Evolutionary conservation across 2,113 vertebrate genomes (phyloP).

Genomic region (Actinemys pallida): DNA sequence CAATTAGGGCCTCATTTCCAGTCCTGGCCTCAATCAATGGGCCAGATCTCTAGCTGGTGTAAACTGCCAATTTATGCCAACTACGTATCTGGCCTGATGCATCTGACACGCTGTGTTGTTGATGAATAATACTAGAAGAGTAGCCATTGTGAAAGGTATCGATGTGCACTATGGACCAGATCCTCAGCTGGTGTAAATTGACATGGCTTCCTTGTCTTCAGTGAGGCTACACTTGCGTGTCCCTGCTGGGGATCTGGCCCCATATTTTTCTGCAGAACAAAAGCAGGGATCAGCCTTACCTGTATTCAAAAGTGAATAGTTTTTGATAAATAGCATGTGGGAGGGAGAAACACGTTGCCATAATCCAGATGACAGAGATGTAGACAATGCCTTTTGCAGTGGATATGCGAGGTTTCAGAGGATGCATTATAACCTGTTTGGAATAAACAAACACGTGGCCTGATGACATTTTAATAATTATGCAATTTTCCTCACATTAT

Average conservation of each 20-base stretch:
- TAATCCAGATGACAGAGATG: constrained; percentile 89
- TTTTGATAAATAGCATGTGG: constrained; percentile 97
- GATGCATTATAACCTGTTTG: constrained; percentile 92
- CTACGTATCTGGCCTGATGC: background rate
- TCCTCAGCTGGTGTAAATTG: background rate
- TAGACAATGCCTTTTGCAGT: constrained; percentile 83
- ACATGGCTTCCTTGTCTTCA: background rate
- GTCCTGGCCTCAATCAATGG: background rate
- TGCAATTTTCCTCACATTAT: rapidly evolving
- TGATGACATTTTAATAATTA: background rate
- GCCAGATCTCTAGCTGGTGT: rapidly evolving
- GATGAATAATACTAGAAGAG: background rate
- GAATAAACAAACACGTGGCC: background rate
- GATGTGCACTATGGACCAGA: background rate
- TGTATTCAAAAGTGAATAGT: constrained; percentile 90
- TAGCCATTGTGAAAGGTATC: background rate
- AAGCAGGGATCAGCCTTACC: constrained; percentile 71
- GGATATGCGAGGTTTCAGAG: constrained; percentile 90
- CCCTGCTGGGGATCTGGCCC: background rate
- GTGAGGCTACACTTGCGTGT: background rate
- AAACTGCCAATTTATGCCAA: background rate
- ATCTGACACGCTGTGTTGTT: background rate
- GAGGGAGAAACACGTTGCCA: constrained; percentile 93
- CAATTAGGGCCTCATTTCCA: background rate
- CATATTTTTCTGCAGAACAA: background rate